Evolutionary conservation across 2,797 vertebrate genomes (phyloP).

Genomic region (Acanthis flammea): DNA sequence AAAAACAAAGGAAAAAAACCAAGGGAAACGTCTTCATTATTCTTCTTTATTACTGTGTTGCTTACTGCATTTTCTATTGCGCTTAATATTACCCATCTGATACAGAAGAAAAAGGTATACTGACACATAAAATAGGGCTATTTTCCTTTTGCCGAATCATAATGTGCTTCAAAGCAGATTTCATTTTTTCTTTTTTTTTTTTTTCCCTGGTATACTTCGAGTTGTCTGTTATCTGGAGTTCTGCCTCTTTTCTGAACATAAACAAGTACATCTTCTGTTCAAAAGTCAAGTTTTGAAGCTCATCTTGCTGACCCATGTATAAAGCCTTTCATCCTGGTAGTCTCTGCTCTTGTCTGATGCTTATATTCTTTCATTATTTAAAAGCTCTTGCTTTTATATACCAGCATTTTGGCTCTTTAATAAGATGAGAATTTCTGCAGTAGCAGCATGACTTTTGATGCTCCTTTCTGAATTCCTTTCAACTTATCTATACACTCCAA

Average conservation of each 20-base stretch:
- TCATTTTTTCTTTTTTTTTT: background rate
- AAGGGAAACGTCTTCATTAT: background rate
- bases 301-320: background rate
- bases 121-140: background rate
- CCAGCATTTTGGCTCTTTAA: background rate
- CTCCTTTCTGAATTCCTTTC: background rate
- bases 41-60: background rate
- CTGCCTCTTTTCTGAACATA: background rate
- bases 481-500: background rate
- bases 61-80: background rate
- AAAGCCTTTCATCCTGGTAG: background rate
- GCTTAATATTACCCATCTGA: background rate
- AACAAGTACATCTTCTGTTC: background rate
- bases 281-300: background rate
- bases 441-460: background rate
- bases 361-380: background rate
- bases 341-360: background rate
- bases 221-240: background rate
- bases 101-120: background rate
- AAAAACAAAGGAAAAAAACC: background rate
- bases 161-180: background rate
- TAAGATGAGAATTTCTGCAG: background rate
- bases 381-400: background rate
- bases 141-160: background rate
- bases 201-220: background rate